A percentile compares a stretch with the other conserved stretches of the same genome.
These are phyloP conservation scores for Tetragonisca angustula DNA, from an alignment of 2,888 invertebrate species.

Conservation along the genomic window DNA sequence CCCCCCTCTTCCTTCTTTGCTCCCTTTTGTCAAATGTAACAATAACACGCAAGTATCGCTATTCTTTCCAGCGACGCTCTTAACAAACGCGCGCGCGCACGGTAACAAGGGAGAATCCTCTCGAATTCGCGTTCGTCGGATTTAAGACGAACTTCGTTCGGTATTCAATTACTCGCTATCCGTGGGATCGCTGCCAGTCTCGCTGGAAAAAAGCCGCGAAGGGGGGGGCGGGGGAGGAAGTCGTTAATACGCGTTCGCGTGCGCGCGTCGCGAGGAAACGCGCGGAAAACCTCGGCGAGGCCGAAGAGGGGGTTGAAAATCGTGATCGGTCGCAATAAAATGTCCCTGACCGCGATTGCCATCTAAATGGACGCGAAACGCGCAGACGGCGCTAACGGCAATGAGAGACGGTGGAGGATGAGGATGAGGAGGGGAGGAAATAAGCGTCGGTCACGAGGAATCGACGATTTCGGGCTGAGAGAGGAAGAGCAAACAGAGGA, in stretches of 20 bases:
- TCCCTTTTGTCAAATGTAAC: background rate
- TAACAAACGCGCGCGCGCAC: background rate
- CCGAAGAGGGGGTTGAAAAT: conserved; percentile 49
- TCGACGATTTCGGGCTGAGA: conserved; percentile 27
- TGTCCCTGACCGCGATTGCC: conserved; percentile 72
- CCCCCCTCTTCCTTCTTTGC: background rate
- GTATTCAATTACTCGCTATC: conserved; percentile 1
- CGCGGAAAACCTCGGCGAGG: conserved; percentile 3
- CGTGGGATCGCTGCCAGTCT: background rate
- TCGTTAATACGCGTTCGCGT: conserved; percentile 32
- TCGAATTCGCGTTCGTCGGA: background rate
- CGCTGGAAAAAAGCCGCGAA: too few species aligned
- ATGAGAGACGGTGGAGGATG: background rate
- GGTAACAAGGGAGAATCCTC: background rate
- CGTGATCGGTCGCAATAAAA: conserved; percentile 81
- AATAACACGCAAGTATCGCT: background rate
- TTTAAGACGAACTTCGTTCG: background rate
- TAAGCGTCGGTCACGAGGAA: conserved; percentile 54
- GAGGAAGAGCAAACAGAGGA: conserved; percentile 18
- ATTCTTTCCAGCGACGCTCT: background rate
- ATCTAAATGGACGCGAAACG: conserved; percentile 75
- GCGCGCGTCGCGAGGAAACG: conserved; percentile 29
- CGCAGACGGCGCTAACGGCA: conserved; percentile 51
- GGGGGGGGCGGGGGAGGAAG: conserved; percentile 1
- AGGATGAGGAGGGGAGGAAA: conserved; percentile 26